These are phyloP conservation scores for Dermolepida albohirtum DNA, from an alignment of 2,888 invertebrate genomes.

Conservation along the genomic window DNA sequence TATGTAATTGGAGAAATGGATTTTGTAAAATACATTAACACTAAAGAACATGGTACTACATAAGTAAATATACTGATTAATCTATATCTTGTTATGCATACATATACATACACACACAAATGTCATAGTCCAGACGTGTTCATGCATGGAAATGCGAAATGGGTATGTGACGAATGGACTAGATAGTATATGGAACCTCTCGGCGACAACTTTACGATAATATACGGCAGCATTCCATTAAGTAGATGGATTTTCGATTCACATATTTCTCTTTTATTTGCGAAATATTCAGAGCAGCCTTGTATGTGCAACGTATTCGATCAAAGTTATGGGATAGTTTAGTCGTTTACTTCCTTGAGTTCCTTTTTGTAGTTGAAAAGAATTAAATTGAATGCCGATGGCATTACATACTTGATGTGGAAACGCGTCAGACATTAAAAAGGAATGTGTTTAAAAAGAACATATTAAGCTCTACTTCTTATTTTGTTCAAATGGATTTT, in stretches of 20 bases:
- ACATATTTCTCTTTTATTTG: constrained; percentile 32
- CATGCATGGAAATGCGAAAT: constrained; percentile 1
- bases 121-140: constrained; percentile 20
- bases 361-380: constrained; percentile 20
- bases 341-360: constrained; percentile 17
- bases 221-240: constrained; percentile 32
- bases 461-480: too few relatives aligned
- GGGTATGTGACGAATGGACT: constrained; percentile 24
- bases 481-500: too few relatives aligned
- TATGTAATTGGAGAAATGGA: too few relatives aligned
- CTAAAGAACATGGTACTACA: not conserved
- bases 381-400: constrained; percentile 19
- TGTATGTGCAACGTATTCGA: constrained; percentile 15
- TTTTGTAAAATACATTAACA: too few relatives aligned
- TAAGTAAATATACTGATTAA: not conserved
- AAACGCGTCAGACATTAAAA: not conserved
- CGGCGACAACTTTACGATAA: constrained; percentile 31
- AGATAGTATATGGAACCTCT: constrained; percentile 22
- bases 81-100: too few relatives aligned
- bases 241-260: constrained; percentile 32
- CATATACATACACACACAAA: not conserved
- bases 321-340: constrained; percentile 20
- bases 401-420: not conserved
- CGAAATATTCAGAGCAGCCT: constrained; percentile 20
- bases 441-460: not conserved